Evolutionary conservation across 2,113 vertebrate species (phyloP).

Genomic region (Anoura caudifer): DNA sequence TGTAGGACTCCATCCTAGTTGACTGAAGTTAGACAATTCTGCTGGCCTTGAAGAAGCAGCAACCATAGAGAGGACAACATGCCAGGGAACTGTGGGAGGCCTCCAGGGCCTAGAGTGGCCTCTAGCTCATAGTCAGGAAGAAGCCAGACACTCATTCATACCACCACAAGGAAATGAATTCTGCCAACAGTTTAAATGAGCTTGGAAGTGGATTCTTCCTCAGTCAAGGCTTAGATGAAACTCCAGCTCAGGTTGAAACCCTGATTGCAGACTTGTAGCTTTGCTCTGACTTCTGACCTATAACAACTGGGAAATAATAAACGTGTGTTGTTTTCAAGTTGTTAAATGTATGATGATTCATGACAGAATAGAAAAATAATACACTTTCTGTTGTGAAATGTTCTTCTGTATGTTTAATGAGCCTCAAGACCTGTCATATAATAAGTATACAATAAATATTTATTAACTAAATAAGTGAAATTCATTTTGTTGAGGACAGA

Average conservation of each 20-base stretch:
- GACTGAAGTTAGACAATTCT: background rate
- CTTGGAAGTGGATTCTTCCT: background rate
- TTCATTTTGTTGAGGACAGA: background rate
- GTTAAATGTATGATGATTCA: background rate
- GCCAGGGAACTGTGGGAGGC: background rate
- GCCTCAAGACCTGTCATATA: background rate
- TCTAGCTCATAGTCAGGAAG: background rate
- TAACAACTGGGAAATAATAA: background rate
- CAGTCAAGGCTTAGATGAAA: background rate
- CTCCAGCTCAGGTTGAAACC: too few relatives aligned
- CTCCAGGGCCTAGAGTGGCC: too few relatives aligned
- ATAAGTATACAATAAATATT: background rate
- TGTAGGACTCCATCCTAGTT: background rate
- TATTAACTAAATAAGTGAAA: background rate
- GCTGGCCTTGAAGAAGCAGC: background rate
- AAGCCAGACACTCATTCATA: background rate
- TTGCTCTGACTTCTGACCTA: background rate
- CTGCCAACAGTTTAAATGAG: background rate
- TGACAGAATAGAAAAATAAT: background rate
- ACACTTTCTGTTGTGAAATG: background rate
- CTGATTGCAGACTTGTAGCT: background rate
- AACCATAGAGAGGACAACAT: background rate
- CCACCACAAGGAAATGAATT: background rate
- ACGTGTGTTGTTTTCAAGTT: background rate
- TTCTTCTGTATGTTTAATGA: background rate